A percentile compares a stretch with the other conserved stretches of the same genome.
Conservation (phyloP, 2,888 invertebrate genomes). For the Lepas anatifera region DNA sequence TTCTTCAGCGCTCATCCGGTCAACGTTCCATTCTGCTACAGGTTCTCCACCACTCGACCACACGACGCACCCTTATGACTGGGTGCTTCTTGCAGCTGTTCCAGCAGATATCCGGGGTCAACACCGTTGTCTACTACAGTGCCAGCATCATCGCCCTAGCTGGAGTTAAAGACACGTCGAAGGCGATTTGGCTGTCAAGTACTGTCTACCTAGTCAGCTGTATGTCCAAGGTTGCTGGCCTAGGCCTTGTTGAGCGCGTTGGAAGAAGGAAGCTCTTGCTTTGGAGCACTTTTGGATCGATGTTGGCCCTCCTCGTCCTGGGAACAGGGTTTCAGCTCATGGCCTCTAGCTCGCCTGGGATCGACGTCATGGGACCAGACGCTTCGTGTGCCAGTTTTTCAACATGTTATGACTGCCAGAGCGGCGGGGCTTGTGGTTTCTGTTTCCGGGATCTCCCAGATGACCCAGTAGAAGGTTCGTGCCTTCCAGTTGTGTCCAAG, state of each 20-base stretch:
- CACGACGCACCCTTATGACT: no score
- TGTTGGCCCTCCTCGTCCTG: conserved; percentile 33
- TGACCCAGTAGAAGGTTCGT: conserved; percentile 31
- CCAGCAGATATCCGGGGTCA: no score
- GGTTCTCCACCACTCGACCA: conserved; percentile 26
- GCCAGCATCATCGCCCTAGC: conserved; percentile 38
- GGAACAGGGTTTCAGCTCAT: conserved; percentile 36
- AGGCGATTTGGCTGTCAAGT: conserved; percentile 40
- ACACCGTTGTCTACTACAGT: conserved; percentile 36
- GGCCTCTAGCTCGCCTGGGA: conserved; percentile 39
- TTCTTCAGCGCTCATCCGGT: not conserved
- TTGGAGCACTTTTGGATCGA: conserved; percentile 34
- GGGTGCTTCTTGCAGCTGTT: no score
- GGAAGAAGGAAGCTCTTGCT: conserved; percentile 35
- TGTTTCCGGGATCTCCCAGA: conserved; percentile 31
- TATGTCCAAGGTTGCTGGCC: conserved; percentile 37
- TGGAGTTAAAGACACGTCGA: conserved; percentile 29
- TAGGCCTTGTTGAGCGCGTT: no score
- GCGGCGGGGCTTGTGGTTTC: conserved; percentile 36
- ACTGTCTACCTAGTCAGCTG: conserved; percentile 38
- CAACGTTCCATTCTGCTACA: not conserved
- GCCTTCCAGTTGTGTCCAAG: conserved; percentile 26
- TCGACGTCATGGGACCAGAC: conserved; percentile 34
- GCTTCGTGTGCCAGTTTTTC: conserved; percentile 37
- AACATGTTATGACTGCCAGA: conserved; percentile 37